Conservation (phyloP, 2,888 invertebrate genomes). For the Drosophila yooni region DNA sequence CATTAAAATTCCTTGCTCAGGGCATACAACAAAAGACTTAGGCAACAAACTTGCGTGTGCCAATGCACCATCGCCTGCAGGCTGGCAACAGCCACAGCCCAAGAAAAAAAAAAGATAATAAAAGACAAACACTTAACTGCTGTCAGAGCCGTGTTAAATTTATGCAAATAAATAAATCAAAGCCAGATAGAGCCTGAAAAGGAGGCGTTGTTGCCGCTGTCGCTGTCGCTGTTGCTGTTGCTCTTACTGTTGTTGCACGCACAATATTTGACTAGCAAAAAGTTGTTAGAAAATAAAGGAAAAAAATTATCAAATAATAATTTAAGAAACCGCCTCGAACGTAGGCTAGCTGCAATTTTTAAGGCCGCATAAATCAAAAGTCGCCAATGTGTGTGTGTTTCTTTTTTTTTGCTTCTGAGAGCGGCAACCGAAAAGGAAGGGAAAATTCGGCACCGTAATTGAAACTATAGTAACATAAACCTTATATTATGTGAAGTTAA, state of each 20-base stretch:
- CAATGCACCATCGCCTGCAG: constrained; percentile 59
- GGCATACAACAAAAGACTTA: constrained; percentile 69
- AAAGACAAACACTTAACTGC: constrained; percentile 49
- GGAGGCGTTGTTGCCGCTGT: constrained; percentile 64
- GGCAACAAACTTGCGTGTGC: constrained; percentile 76
- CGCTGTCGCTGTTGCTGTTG: constrained; percentile 5
- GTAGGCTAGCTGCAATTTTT: constrained; percentile 18
- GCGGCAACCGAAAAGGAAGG: constrained; percentile 39
- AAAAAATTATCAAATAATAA: constrained; percentile 8
- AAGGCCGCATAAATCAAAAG: constrained; percentile 55
- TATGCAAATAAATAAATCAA: constrained; percentile 79
- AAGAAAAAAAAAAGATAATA: constrained; percentile 18
- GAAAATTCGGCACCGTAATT: constrained; percentile 38
- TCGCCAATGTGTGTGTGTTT: constrained; percentile 12
- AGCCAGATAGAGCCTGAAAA: constrained; percentile 44
- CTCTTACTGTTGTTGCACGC: constrained; percentile 41
- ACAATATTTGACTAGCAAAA: constrained; percentile 26
- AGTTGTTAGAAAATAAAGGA: background rate
- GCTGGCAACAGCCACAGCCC: constrained; percentile 46
- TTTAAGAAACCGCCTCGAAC: constrained; percentile 28
- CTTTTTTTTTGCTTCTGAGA: background rate
- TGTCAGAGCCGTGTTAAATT: constrained; percentile 77
- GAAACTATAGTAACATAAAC: constrained; percentile 26
- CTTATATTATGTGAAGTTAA: constrained; percentile 29
- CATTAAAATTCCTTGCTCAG: constrained; percentile 54